Conservation (phyloP, 2,113 vertebrate genomes). For the Alligator mississippiensis region DNA sequence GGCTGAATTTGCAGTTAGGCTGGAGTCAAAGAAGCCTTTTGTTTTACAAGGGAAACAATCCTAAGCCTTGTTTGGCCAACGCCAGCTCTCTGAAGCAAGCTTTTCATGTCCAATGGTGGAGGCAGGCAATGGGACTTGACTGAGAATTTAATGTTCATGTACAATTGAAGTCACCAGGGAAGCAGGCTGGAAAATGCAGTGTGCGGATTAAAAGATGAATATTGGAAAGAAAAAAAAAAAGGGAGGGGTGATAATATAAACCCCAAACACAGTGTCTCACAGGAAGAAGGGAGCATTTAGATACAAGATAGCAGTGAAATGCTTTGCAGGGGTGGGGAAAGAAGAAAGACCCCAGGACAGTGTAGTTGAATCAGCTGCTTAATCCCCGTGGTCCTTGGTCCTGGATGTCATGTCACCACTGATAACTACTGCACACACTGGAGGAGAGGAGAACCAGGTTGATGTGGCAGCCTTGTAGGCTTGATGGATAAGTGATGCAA, state of each 20-base stretch:
- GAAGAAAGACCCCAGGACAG: no score
- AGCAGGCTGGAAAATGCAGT: neutral
- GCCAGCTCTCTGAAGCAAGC: neutral
- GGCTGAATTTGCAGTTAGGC: constrained; percentile 2
- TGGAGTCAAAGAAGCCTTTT: constrained; percentile 10
- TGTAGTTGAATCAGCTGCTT: no score
- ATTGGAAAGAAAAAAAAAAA: neutral
- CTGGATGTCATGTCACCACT: no score
- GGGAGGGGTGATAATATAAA: neutral
- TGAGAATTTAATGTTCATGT: neutral
- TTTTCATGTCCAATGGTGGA: neutral
- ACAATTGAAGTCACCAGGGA: neutral
- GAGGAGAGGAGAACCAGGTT: no score
- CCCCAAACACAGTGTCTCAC: neutral
- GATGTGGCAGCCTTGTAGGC: no score
- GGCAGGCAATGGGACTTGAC: neutral
- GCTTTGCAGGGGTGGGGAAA: no score
- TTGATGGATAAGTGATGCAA: neutral
- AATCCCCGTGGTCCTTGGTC: no score
- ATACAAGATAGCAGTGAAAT: no score
- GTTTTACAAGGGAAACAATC: constrained; percentile 11
- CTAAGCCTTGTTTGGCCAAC: constrained; percentile 24
- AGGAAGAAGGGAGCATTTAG: neutral
- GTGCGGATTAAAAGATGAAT: neutral
- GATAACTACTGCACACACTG: no score